Base-by-base conservation (phyloP, 2,113 vertebrate species). In the Scolopax mira region DNA sequence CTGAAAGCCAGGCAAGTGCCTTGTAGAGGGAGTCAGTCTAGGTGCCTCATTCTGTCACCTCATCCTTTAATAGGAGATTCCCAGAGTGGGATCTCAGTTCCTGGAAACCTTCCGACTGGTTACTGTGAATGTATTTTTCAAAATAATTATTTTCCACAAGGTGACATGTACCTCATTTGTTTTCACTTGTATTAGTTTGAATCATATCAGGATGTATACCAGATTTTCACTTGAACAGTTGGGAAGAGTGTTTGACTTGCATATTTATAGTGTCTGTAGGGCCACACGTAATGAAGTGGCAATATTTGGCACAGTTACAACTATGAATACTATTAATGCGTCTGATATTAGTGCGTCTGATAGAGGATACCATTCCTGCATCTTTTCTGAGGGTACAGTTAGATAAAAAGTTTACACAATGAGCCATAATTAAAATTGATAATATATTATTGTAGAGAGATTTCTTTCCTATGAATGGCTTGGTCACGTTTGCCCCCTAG, bases 401-500 rank as follows among this genome's bases (percentile, higher is more conserved):
- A 61, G 44, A 64, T 41, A 54, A 51, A 81, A 41, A 85, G 35
- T 48, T 79, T n/a, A 51, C 8, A 22, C 13, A 71, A 30, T 21
- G 31, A 72, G 6, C 30, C 30, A 2, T 51, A 73, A 78, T 83
- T 89, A 73, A 60, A 48, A 31, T 13, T 11, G 37, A n/a, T 79
- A 44, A 12, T 19, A 2, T 31, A 18, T 65, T 46, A 57, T 37
- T 4, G 6, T 7, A 14, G 17, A 23, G n/a, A 15, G 13, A 27
- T 33, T 72, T 33, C 8, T 72, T 85, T 82, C 46, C 41, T 31
- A 65, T 72, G 28, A 75, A 78, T 60, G 81, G 7, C 52, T 88
- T 46, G 61, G 75, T 25, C 72, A 65, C 42, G 31, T 95, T 94
- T 94, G 83, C 85, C 93, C 95, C 94, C 95, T 94, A 72, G 91